Percentiles rank a stretch among this genome's conserved stretches.
Evolutionary conservation across 2,888 invertebrate genomes (phyloP).

Genomic region (Hymenopus coronatus): DNA sequence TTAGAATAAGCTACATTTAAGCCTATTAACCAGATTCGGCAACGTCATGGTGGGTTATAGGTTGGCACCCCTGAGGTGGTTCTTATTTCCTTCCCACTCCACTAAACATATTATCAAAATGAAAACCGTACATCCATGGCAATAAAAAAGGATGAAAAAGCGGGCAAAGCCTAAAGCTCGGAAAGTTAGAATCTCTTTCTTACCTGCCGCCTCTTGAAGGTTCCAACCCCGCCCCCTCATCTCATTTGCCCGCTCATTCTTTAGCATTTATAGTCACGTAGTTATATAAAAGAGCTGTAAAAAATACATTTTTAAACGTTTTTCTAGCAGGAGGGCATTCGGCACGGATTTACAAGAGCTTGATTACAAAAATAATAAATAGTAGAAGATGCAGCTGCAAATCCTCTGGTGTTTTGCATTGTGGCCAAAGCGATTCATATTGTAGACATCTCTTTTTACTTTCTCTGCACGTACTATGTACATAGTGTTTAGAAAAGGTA

Average conservation of each 20-base stretch:
- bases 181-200: background rate
- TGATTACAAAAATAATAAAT: background rate
- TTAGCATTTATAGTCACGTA: background rate
- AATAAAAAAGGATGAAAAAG: background rate
- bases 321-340: background rate
- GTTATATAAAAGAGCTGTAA: background rate
- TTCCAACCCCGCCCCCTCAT: background rate
- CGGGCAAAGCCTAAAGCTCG: background rate
- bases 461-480: too few species aligned
- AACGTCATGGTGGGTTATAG: background rate
- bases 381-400: background rate
- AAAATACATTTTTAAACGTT: background rate
- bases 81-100: background rate
- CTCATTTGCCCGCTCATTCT: background rate
- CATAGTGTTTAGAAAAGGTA: too few species aligned
- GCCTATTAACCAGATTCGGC: background rate
- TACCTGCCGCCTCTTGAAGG: background rate
- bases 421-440: too few species aligned
- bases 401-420: background rate
- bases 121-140: background rate
- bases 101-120: background rate
- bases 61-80: constrained; percentile 1
- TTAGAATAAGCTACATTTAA: background rate
- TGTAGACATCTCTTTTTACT: too few species aligned
- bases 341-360: background rate